Evolutionary conservation across 2,113 vertebrate genomes (phyloP).

Genomic region (Sorex araneus): DNA sequence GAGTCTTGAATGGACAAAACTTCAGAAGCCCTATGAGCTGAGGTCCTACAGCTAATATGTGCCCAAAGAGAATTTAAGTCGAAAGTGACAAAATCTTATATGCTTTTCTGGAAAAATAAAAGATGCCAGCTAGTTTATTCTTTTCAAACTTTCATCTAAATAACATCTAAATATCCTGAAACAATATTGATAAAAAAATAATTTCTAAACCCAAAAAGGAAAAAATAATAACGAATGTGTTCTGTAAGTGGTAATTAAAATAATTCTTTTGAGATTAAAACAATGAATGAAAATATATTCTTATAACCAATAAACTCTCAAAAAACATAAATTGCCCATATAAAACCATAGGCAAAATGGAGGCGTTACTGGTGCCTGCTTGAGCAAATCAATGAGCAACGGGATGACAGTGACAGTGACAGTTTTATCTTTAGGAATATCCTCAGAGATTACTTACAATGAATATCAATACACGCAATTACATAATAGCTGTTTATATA

Average conservation of each 20-base stretch:
- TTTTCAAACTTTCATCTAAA: constrained; percentile 5
- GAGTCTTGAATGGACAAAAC: no score
- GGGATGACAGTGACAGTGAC: no score
- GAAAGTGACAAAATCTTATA: neutral
- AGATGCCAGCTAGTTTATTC: neutral
- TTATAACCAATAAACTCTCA: neutral
- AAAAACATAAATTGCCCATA: neutral
- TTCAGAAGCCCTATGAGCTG: no score
- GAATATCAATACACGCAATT: neutral
- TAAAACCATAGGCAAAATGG: neutral
- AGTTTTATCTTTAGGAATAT: no score
- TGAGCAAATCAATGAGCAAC: no score
- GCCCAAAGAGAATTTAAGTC: no score
- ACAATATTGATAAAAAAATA: neutral
- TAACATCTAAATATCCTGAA: neutral
- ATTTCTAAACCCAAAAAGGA: neutral
- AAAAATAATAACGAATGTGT: neutral
- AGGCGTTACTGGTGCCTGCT: no score
- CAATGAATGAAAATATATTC: neutral
- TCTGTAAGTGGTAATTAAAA: neutral
- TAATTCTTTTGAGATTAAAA: constrained; percentile 53
- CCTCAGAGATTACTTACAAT: neutral
- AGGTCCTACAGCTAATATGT: neutral
- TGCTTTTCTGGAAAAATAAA: neutral
- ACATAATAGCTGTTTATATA: neutral